Conservation (phyloP, 2,797 vertebrate species). For the Todus mexicanus region DNA sequence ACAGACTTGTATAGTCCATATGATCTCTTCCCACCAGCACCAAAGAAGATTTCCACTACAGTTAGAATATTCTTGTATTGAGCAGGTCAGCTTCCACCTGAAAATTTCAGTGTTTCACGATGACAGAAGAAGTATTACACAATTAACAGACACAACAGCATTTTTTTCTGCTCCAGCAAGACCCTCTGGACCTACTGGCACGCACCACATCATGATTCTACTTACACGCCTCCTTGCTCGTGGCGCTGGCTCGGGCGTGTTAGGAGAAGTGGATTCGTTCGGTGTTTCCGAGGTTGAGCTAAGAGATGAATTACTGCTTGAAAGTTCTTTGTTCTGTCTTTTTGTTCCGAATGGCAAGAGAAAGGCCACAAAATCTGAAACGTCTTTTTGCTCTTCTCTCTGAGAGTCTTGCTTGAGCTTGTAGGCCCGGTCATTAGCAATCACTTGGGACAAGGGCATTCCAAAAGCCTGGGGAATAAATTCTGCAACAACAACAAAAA, state of each 20-base stretch:
- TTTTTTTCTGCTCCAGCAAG: background rate
- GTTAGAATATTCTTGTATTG: background rate
- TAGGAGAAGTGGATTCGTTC: constrained; percentile 83
- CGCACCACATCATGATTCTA: background rate
- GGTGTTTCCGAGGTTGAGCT: constrained; percentile 95
- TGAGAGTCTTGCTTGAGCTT: constrained; percentile 89
- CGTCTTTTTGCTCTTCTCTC: constrained; percentile 86
- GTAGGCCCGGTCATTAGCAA: constrained; percentile 90
- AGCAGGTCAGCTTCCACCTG: background rate
- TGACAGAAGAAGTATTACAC: background rate
- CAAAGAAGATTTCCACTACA: background rate
- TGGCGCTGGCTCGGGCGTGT: constrained; percentile 83
- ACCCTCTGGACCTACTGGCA: background rate
- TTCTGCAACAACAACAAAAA: constrained; percentile 75
- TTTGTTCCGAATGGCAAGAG: constrained; percentile 88
- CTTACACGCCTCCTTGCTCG: constrained; percentile 88
- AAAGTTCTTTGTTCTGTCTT: constrained; percentile 89
- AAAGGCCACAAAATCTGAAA: constrained; percentile 86
- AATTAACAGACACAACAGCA: background rate
- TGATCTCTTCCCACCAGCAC: background rate
- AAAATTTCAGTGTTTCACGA: background rate
- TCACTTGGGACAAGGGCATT: constrained; percentile 93
- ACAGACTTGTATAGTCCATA: background rate
- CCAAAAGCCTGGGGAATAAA: constrained; percentile 90
- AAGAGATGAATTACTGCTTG: constrained; percentile 98